Conservation (phyloP, 2,113 vertebrate genomes). For the Jaculus jaculus region DNA sequence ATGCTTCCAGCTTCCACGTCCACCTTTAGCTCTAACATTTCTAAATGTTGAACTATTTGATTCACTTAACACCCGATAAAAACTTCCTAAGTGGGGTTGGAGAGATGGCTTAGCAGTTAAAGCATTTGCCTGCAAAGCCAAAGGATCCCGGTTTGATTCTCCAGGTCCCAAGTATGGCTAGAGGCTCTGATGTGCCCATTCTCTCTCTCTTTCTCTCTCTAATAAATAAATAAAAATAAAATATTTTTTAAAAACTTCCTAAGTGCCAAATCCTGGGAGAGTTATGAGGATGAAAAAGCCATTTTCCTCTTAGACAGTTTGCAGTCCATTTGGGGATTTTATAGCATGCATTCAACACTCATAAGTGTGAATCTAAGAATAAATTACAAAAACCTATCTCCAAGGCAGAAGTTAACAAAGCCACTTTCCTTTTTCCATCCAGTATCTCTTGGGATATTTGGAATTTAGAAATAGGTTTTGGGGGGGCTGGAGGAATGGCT, state of each 20-base stretch:
- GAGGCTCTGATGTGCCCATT: too few relatives aligned
- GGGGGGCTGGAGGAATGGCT: too few relatives aligned
- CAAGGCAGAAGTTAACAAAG: constrained; percentile 7
- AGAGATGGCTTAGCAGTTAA: too few relatives aligned
- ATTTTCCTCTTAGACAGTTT: background rate
- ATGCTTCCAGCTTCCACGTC: too few relatives aligned
- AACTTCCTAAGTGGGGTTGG: background rate
- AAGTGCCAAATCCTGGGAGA: background rate
- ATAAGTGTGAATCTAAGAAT: background rate
- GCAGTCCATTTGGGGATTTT: background rate
- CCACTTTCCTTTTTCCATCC: background rate
- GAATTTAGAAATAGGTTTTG: constrained; percentile 37
- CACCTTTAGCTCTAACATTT: background rate
- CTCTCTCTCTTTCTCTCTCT: too few relatives aligned
- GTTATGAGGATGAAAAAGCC: background rate
- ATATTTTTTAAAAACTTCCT: background rate
- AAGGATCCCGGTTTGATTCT: too few relatives aligned
- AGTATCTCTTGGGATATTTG: background rate
- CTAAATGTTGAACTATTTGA: background rate
- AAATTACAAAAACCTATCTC: background rate
- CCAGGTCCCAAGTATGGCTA: too few relatives aligned
- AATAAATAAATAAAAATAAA: too few relatives aligned
- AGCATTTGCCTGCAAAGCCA: too few relatives aligned
- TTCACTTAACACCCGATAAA: background rate
- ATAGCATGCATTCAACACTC: background rate